Conservation (phyloP, 2,113 vertebrate genomes). For the Thalassoma bifasciatum region DNA sequence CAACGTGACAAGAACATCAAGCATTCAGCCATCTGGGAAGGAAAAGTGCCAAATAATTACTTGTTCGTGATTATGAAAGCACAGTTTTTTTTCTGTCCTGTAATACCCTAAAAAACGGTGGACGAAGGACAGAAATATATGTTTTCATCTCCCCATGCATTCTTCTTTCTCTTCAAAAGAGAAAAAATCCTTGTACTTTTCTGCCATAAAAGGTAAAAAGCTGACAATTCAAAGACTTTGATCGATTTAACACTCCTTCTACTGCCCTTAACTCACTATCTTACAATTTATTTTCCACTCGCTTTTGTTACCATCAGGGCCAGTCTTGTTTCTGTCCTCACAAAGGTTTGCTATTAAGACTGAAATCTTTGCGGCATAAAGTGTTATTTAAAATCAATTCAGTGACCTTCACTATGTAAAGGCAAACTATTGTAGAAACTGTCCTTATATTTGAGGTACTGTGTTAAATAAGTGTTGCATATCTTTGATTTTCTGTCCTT, state of each 20-base stretch:
- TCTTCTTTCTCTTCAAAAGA: conserved; percentile 28
- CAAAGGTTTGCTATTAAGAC: conserved; percentile 81
- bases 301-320: conserved; percentile 70
- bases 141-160: conserved; percentile 51
- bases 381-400: conserved; percentile 83
- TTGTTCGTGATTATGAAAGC: conserved; percentile 73
- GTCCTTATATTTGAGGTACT: conserved; percentile 36
- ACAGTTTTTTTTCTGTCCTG: conserved; percentile 66
- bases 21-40: conserved; percentile 78
- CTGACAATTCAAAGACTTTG: conserved; percentile 30
- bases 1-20: conserved; percentile 86
- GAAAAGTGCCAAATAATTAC: conserved; percentile 78
- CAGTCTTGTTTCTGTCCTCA: conserved; percentile 71
- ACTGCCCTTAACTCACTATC: conserved; percentile 29
- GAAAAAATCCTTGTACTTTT: conserved; percentile 3
- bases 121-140: conserved; percentile 54
- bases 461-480: conserved; percentile 54
- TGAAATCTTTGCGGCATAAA: conserved; percentile 80
- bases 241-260: conserved; percentile 52
- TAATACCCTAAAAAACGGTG: conserved; percentile 57
- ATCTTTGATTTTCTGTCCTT: conserved; percentile 47
- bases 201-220: conserved; percentile 16
- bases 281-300: conserved; percentile 68
- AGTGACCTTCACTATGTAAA: conserved; percentile 79
- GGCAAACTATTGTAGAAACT: conserved; percentile 61